Conservation (phyloP, 2,113 vertebrate species). For the Rhinogobius similis region DNA sequence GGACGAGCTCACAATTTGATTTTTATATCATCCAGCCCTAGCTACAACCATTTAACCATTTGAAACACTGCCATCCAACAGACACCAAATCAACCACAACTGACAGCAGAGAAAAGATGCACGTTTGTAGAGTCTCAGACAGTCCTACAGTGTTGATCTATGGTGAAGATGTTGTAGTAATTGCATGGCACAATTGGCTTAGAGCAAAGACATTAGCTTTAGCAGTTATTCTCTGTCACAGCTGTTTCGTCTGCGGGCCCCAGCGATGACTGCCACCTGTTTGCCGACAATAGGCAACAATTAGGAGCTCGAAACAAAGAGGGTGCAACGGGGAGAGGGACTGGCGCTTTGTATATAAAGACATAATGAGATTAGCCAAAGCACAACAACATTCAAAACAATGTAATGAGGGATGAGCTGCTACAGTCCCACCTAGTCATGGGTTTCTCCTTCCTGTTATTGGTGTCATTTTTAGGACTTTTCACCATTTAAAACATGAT, state of each 20-base stretch:
- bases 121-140: background rate
- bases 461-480: background rate
- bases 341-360: background rate
- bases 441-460: background rate
- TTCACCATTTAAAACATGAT: no score
- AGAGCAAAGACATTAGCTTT: background rate
- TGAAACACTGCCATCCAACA: no score
- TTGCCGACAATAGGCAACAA: conserved; percentile 3
- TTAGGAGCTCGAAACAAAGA: background rate
- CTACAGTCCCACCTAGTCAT: background rate
- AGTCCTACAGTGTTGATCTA: background rate
- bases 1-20: no score
- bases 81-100: background rate
- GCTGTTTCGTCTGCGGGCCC: background rate
- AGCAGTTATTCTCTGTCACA: background rate
- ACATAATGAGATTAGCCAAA: conserved; percentile 1
- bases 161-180: background rate
- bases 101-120: no score
- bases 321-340: background rate
- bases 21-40: no score
- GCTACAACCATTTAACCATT: no score
- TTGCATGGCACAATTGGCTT: background rate
- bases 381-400: background rate
- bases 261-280: background rate
- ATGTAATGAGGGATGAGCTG: background rate